Base-by-base conservation (phyloP, 1,140 invertebrate genomes). In the Manduca sexta region DNA sequence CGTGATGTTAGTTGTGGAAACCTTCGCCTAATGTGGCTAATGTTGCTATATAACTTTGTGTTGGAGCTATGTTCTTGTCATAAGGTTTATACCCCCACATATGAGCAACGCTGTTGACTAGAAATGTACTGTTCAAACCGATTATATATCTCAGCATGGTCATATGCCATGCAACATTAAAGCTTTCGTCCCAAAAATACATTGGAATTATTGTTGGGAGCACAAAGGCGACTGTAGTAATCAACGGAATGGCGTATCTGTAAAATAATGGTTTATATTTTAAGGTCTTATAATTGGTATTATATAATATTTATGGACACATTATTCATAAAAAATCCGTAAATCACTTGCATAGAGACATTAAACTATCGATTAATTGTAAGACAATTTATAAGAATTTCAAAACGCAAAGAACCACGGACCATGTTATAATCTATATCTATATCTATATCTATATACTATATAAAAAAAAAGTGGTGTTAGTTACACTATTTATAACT, bases 1-100 rank as follows among this genome's bases (percentile, higher is more conserved):
- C 93, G 65, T 98, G 96, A 71, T 98, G 96, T 79, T 94, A 98
- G 74, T 97, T 97, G 73, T 97, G 95, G 90, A 93, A 96, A 14
- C 94, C 95, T 83, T 68, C 64, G 4, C 64, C 64, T n/a, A 59
- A 40, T 0, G 51, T 49, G 7, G 38, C 11, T 0, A 60, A 0
- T 0, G 48, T 43, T 2, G 59, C 51, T 0, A 38, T 4, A 0
- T 47, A 26, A 45, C 56, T 62, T 41, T 69, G 55, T 11, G 37
- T 40, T 7, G 62, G 37, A 7, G 35, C 14, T 7, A 69, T 60
- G 11, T 31, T 46, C 81, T 89, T 71, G 68, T 95, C 93, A 67
- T 93, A 95, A 2, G 93, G 93, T 59, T 77, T 84, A 52, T 75
- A 77, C 44, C 88, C 88, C 60, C 79, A 88, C 33, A 87, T 76